phyloP scores from a whole-genome alignment of 2,888 invertebrate species.

The Pseudeuparius sepicola region DNA sequence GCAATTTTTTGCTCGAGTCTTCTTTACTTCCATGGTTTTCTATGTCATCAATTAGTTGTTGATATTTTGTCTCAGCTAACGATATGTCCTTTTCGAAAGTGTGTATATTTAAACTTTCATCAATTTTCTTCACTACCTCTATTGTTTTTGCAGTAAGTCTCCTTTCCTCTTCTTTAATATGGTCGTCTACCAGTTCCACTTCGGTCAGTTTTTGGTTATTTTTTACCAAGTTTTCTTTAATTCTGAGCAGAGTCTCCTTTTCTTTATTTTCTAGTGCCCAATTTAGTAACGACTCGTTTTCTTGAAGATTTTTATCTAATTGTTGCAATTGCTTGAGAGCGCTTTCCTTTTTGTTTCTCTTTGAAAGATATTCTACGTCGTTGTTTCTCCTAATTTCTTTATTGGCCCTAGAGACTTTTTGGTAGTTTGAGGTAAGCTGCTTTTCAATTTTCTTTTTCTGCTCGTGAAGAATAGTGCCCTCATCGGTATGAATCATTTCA shows the following conservation, averaged over 20 bases:
- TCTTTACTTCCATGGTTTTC: conserved; percentile 18
- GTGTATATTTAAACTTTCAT: conserved; percentile 16
- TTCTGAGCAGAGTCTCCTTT: conserved; percentile 11
- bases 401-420: conserved; percentile 21
- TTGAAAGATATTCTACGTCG: conserved; percentile 19
- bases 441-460: conserved; percentile 21
- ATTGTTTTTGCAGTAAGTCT: conserved; percentile 19
- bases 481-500: conserved; percentile 22
- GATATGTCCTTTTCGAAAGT: conserved; percentile 20
- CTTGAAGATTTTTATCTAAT: conserved; percentile 21
- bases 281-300: conserved; percentile 18
- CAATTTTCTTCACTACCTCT: conserved; percentile 18
- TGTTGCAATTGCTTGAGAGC: conserved; percentile 21
- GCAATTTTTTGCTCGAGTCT: conserved; percentile 18
- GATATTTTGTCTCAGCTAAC: conserved; percentile 19
- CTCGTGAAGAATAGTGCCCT: conserved; percentile 20
- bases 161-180: conserved; percentile 18
- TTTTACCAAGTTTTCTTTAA: conserved; percentile 19
- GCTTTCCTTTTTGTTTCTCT: conserved; percentile 19
- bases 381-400: conserved; percentile 22
- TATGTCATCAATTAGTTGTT: conserved; percentile 21
- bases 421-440: conserved; percentile 17
- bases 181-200: conserved; percentile 21
- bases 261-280: conserved; percentile 8
- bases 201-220: conserved; percentile 18